Evolutionary conservation across 2,113 vertebrate species (phyloP).

Genomic region (Thamnophis sirtalis): DNA sequence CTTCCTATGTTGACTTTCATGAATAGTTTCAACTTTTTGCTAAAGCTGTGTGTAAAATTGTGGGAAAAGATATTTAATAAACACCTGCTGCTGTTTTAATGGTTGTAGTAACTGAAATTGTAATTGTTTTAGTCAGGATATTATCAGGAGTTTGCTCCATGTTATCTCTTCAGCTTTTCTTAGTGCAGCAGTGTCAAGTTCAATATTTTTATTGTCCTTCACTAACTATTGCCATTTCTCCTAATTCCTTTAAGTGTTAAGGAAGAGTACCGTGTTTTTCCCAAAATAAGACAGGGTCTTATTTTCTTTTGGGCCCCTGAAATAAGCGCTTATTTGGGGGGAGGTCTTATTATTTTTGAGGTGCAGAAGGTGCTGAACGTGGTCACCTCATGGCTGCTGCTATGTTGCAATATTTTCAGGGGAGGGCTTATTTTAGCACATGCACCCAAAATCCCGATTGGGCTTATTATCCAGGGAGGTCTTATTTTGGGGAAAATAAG

Average conservation of each 20-base stretch:
- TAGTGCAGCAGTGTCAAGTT: not conserved
- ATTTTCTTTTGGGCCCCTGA: too few relatives aligned
- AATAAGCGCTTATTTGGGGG: too few relatives aligned
- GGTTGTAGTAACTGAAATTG: not conserved
- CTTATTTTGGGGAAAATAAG: too few relatives aligned
- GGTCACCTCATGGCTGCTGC: too few relatives aligned
- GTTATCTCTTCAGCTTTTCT: not conserved
- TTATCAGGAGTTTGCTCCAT: not conserved
- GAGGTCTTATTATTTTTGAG: too few relatives aligned
- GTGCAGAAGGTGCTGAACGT: too few relatives aligned
- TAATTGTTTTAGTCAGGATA: not conserved
- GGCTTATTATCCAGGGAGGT: too few relatives aligned
- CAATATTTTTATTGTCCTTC: not conserved
- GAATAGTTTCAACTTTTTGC: not conserved
- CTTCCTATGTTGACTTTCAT: not conserved
- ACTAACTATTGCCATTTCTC: not conserved
- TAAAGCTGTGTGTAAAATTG: not conserved
- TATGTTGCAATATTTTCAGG: too few relatives aligned
- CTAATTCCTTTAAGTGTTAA: too few relatives aligned
- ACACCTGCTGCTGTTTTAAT: not conserved
- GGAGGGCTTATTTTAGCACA: too few relatives aligned
- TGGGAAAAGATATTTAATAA: not conserved
- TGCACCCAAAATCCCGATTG: too few relatives aligned
- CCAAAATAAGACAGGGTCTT: too few relatives aligned
- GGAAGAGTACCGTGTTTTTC: not conserved